Conservation (phyloP, 2,113 vertebrate genomes). For the Montifringilla adamsi region DNA sequence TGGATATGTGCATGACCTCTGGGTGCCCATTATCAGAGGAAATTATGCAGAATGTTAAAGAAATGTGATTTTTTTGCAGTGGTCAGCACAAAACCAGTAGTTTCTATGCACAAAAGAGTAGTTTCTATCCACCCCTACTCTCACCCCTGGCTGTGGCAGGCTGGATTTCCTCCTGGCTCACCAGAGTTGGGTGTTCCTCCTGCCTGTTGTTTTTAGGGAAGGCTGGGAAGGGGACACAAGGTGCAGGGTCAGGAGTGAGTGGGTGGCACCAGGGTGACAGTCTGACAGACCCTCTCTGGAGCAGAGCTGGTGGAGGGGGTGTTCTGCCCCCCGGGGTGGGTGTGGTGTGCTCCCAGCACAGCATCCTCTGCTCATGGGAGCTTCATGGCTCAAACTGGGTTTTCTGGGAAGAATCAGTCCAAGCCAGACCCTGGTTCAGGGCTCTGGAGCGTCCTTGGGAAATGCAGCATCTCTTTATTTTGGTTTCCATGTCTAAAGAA, state of each 20-base stretch:
- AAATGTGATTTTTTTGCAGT: neutral
- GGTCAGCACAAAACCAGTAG: neutral
- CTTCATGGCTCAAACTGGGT: neutral
- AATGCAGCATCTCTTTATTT: constrained; percentile 1
- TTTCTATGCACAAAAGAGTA: neutral
- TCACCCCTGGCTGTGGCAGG: neutral
- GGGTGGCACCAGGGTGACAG: neutral
- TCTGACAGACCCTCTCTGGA: neutral
- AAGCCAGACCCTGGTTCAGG: neutral
- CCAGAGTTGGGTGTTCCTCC: neutral
- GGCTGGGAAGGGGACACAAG: neutral
- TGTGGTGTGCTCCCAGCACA: neutral
- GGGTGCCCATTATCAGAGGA: neutral
- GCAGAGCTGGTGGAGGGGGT: neutral
- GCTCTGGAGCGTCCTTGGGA: neutral
- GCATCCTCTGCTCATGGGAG: neutral
- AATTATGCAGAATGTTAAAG: neutral
- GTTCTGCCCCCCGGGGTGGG: neutral
- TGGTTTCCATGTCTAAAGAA: constrained; percentile 16
- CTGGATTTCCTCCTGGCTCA: neutral
- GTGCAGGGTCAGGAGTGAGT: neutral
- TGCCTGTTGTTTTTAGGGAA: neutral
- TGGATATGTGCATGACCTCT: neutral
- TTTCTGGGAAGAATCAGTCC: neutral
- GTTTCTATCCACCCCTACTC: neutral